A percentile compares a stretch with the other conserved stretches of the same genome.
phyloP scores from a whole-genome alignment of 1,140 invertebrate genomes.

The Drosophila busckii region DNA sequence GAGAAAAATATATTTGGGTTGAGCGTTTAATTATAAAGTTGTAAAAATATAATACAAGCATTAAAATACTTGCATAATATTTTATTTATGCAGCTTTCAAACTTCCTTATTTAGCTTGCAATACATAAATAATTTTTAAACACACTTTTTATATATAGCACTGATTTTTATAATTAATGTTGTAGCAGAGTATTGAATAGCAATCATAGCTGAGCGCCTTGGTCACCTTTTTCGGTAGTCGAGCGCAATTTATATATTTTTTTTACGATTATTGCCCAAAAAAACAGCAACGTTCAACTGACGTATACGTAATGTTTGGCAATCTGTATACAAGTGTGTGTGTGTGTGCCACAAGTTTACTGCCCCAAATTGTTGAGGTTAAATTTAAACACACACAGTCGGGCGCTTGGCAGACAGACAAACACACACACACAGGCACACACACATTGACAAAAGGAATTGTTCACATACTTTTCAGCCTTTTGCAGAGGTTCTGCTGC shows the following conservation, averaged over 20 bases:
- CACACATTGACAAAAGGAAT: conserved; percentile 26
- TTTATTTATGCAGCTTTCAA: too few species aligned
- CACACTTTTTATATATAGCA: too few species aligned
- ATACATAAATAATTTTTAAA: too few species aligned
- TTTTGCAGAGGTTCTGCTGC: neutral
- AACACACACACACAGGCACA: conserved; percentile 2
- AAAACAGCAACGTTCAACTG: conserved; percentile 20
- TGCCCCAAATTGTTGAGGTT: conserved; percentile 57
- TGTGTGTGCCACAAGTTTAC: conserved; percentile 34
- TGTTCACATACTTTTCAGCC: conserved; percentile 26
- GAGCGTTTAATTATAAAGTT: too few species aligned
- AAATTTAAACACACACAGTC: conserved; percentile 34
- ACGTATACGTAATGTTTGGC: conserved; percentile 32
- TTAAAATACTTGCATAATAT: too few species aligned
- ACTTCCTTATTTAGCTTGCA: too few species aligned
- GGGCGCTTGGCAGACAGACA: conserved; percentile 1
- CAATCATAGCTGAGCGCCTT: conserved; percentile 11
- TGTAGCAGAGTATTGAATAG: neutral
- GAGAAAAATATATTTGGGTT: too few species aligned
- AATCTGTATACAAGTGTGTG: too few species aligned
- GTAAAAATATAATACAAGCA: too few species aligned
- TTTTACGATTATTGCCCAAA: conserved; percentile 53
- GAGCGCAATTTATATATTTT: conserved; percentile 35
- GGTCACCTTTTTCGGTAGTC: conserved; percentile 43
- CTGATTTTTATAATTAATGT: too few species aligned